These are phyloP conservation scores for Anseranas semipalmata DNA, from an alignment of 2,113 vertebrate genomes.

Conservation along the genomic window DNA sequence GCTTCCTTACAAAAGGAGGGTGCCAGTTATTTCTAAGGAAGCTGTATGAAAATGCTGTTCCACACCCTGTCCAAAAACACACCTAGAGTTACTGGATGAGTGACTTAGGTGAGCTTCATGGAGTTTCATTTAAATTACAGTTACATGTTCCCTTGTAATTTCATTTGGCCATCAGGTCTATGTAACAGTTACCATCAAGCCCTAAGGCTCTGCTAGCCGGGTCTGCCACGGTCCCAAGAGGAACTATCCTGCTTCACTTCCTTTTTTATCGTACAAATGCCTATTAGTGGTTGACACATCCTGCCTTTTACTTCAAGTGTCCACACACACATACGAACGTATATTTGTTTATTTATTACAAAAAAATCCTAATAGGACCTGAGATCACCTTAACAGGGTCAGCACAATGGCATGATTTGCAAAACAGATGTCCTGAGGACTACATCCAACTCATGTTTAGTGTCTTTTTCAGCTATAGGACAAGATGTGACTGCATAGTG, in stretches of 20 bases:
- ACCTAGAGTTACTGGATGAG: neutral
- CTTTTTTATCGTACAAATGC: neutral
- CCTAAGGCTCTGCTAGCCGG: neutral
- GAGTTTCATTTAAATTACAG: neutral
- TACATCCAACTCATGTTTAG: neutral
- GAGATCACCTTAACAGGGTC: neutral
- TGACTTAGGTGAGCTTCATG: neutral
- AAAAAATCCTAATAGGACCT: neutral
- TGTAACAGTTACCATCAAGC: neutral
- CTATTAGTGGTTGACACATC: neutral
- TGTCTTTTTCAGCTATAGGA: conserved; percentile 21
- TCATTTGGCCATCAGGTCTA: neutral
- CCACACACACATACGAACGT: neutral
- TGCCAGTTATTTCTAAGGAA: neutral
- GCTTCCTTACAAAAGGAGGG: neutral
- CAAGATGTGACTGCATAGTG: neutral
- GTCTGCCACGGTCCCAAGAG: neutral
- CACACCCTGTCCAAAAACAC: neutral
- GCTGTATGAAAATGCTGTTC: neutral
- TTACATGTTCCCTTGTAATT: neutral
- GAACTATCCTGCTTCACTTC: neutral
- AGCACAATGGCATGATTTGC: neutral
- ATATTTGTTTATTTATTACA: neutral
- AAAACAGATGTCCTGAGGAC: neutral
- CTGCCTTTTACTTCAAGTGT: neutral